phyloP scores from a whole-genome alignment of 1,140 invertebrate genomes.

The Diabrotica undecimpunctata region DNA sequence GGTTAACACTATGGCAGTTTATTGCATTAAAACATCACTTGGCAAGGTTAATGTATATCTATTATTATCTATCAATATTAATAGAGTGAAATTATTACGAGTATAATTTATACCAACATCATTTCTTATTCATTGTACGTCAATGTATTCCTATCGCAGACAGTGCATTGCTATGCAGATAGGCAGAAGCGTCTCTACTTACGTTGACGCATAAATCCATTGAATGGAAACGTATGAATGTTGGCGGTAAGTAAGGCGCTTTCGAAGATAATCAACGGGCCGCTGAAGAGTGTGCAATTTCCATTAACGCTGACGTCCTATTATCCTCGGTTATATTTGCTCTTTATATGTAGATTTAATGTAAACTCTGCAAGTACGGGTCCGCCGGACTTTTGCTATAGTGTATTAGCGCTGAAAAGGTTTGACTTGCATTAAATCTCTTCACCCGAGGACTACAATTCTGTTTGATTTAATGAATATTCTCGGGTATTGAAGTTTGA shows the following conservation, averaged over 20 bases:
- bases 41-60: no score
- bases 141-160: not conserved
- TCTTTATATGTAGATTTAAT: conserved; percentile 3
- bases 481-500: no score
- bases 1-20: no score
- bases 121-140: not conserved
- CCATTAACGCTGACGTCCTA: conserved; percentile 1
- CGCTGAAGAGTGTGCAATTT: conserved; percentile 1
- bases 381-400: not conserved
- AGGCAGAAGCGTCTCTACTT: not conserved
- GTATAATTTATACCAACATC: no score
- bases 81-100: no score
- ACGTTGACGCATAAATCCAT: not conserved
- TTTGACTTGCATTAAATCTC: conserved; percentile 1
- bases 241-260: conserved; percentile 1
- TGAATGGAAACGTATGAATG: not conserved
- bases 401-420: not conserved
- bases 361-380: not conserved
- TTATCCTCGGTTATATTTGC: conserved; percentile 2
- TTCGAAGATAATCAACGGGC: not conserved
- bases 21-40: no score
- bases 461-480: no score
- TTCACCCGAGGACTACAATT: not conserved
- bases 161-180: not conserved
- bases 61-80: no score